These are phyloP conservation scores for Heterodera carotae DNA, from an alignment of 1,140 invertebrate genomes.

Conservation along the genomic window DNA sequence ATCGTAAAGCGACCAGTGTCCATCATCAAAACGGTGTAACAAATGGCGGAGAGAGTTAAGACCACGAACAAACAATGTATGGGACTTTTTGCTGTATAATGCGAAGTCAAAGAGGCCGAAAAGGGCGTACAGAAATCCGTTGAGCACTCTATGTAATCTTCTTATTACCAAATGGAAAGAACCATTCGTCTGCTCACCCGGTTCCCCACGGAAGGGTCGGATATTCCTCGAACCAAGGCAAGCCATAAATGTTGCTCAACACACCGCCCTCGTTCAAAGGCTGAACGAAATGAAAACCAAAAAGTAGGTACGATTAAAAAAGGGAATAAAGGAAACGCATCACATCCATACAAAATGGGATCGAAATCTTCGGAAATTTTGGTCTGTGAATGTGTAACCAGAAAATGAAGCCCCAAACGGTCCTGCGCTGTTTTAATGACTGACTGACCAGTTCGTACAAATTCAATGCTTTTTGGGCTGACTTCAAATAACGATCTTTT, in stretches of 20 bases:
- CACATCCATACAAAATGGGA: background rate
- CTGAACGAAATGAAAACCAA: too few relatives aligned
- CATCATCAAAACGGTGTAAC: slow-evolving; percentile 20
- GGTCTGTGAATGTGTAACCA: too few relatives aligned
- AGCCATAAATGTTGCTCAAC: background rate
- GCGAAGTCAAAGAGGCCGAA: slow-evolving; percentile 26
- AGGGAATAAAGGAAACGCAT: background rate
- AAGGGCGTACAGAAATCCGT: slow-evolving; percentile 25
- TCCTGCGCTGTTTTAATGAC: too few relatives aligned
- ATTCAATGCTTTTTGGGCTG: slow-evolving; percentile 2
- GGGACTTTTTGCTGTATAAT: slow-evolving; percentile 7
- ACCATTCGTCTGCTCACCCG: background rate
- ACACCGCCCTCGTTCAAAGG: slow-evolving; percentile 10
- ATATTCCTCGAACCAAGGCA: slow-evolving; percentile 20
- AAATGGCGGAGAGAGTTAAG: slow-evolving; percentile 21
- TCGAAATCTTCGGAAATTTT: too few relatives aligned
- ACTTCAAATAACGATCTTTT: background rate
- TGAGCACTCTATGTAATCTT: background rate
- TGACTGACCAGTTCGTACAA: slow-evolving; percentile 17
- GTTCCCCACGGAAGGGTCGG: slow-evolving; percentile 8
- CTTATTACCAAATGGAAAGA: background rate
- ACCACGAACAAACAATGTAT: slow-evolving; percentile 8
- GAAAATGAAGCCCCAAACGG: background rate
- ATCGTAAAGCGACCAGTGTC: slow-evolving; percentile 25
- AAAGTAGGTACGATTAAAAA: too few relatives aligned